Evolutionary conservation across 1,140 invertebrate species (phyloP).

Genomic region (Papilio helenus): DNA sequence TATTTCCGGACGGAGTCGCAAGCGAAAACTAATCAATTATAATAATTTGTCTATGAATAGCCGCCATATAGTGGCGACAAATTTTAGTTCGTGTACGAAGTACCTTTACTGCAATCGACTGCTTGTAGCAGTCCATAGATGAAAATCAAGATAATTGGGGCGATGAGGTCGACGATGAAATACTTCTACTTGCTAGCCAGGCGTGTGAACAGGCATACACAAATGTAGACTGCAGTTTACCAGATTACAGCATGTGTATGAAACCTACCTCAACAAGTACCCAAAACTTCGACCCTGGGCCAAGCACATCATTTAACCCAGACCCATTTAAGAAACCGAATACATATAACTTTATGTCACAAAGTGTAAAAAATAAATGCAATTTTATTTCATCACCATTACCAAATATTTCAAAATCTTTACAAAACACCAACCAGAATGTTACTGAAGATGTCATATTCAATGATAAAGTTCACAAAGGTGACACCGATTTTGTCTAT

Average conservation of each 20-base stretch:
- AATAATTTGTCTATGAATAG: no score
- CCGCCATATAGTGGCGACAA: no score
- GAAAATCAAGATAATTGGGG: conserved; percentile 72
- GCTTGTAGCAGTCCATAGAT: no score
- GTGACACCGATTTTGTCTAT: conserved; percentile 60
- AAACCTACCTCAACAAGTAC: conserved; percentile 71
- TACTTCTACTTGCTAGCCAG: conserved; percentile 76
- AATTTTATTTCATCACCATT: conserved; percentile 68
- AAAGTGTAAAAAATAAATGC: conserved; percentile 63
- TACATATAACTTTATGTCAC: conserved; percentile 50
- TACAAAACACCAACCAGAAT: conserved; percentile 44
- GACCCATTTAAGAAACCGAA: conserved; percentile 69
- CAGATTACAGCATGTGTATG: conserved; percentile 70
- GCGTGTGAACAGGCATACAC: conserved; percentile 72
- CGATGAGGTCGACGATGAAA: conserved; percentile 77
- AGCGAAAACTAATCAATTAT: no score
- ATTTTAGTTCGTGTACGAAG: no score
- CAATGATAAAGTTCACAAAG: conserved; percentile 66
- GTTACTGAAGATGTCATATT: conserved; percentile 59
- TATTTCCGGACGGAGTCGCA: no score
- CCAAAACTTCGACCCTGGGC: conserved; percentile 48
- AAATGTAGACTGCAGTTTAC: conserved; percentile 55
- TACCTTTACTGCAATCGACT: no score
- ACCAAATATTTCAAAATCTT: conserved; percentile 61
- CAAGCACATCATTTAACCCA: conserved; percentile 57